Evolutionary conservation across 2,888 invertebrate species (phyloP).

Genomic region (Acanthacorydalis orientalis): DNA sequence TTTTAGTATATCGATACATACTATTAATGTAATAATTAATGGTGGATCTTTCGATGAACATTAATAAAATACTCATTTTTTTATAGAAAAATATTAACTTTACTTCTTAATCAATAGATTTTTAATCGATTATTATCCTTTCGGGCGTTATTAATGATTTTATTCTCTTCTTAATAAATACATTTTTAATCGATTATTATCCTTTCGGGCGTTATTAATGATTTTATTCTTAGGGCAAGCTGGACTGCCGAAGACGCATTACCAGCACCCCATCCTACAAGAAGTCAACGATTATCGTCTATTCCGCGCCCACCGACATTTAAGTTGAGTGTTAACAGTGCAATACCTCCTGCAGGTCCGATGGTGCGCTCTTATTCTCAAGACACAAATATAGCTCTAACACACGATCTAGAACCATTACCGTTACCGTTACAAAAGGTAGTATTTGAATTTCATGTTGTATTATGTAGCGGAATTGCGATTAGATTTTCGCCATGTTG

Average conservation of each 20-base stretch:
- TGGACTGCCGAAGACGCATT: constrained; percentile 8
- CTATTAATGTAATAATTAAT: too few relatives aligned
- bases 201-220: not conserved
- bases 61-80: too few relatives aligned
- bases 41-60: too few relatives aligned
- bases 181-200: too few relatives aligned
- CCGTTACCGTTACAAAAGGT: constrained; percentile 9
- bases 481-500: too few relatives aligned
- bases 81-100: too few relatives aligned
- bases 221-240: constrained; percentile 4
- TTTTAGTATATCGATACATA: too few relatives aligned
- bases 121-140: too few relatives aligned
- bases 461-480: too few relatives aligned
- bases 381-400: constrained; percentile 25
- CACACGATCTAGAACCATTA: constrained; percentile 6
- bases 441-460: too few relatives aligned
- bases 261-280: not conserved
- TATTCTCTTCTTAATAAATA: too few relatives aligned
- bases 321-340: constrained; percentile 21
- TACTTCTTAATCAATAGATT: too few relatives aligned
- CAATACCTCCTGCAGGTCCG: constrained; percentile 10
- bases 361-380: constrained; percentile 34
- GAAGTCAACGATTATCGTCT: constrained; percentile 7
- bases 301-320: constrained; percentile 14
- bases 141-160: not conserved